These are phyloP conservation scores for Micromesistius poutassou DNA, from an alignment of 2,797 vertebrate genomes.

Conservation along the genomic window DNA sequence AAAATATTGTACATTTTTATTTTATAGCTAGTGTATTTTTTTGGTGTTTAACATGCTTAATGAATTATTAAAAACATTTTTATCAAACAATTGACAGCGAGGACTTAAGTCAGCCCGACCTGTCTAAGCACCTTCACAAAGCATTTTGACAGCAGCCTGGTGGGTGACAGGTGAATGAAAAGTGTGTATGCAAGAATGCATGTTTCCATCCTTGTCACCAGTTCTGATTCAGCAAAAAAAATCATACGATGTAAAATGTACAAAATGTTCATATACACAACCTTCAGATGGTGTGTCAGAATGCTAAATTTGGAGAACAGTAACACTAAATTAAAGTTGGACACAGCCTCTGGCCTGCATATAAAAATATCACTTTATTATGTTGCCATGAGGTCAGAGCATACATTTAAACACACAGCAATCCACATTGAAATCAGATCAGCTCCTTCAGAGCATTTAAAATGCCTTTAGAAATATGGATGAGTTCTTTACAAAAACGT, in stretches of 20 bases:
- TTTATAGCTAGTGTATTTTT: no score
- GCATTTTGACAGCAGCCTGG: no score
- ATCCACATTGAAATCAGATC: slow-evolving; percentile 9
- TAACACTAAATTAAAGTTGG: neutral
- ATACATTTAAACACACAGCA: slow-evolving; percentile 10
- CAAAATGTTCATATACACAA: neutral
- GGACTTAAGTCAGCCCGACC: no score
- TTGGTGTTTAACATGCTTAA: no score
- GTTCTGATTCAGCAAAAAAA: neutral
- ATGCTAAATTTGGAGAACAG: neutral
- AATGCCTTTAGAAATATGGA: neutral
- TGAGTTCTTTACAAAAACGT: slow-evolving; percentile 18
- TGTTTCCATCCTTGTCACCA: no score
- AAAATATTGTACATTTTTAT: no score
- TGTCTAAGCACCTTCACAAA: no score
- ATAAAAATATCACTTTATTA: slow-evolving; percentile 66
- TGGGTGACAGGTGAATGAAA: no score
- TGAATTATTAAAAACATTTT: no score
- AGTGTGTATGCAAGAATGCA: no score
- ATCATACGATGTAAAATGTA: neutral
- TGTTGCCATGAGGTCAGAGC: slow-evolving; percentile 15
- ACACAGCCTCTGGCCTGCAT: slow-evolving; percentile 15
- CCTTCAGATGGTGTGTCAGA: neutral
- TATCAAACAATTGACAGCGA: no score
- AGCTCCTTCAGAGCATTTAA: slow-evolving; percentile 16